phyloP scores from a whole-genome alignment of 1,140 invertebrate species.

The Neomicropteryx cornuta region DNA sequence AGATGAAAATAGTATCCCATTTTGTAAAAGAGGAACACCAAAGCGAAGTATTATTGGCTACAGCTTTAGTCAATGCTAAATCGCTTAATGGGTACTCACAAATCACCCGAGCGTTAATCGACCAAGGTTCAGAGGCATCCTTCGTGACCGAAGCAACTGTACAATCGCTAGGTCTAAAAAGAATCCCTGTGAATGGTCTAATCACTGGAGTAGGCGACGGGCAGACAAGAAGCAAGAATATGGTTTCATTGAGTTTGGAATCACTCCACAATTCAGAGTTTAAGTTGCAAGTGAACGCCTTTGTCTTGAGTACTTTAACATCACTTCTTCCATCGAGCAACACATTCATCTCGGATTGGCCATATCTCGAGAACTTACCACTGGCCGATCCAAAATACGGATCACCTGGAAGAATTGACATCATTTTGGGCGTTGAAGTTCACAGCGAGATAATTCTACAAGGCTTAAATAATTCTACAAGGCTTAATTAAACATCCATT shows the following conservation, averaged over 20 bases:
- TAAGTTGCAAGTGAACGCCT: constrained; percentile 10
- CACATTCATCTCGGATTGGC: constrained; percentile 6
- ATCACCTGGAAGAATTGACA: constrained; percentile 13
- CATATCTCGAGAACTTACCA: constrained; percentile 4
- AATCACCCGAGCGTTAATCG: constrained; percentile 14
- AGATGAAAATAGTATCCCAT: constrained; percentile 7
- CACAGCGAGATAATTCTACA: constrained; percentile 13
- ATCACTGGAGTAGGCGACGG: constrained; percentile 12
- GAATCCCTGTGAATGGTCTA: constrained; percentile 7
- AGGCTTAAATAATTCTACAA: constrained; percentile 13
- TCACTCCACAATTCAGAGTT: constrained; percentile 6
- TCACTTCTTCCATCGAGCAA: constrained; percentile 12
- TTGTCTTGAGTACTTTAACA: constrained; percentile 11
- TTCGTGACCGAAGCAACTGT: constrained; percentile 14
- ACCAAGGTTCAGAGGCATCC: constrained; percentile 17
- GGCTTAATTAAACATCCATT: constrained; percentile 12
- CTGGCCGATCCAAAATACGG: constrained; percentile 13
- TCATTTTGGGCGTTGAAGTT: constrained; percentile 14
- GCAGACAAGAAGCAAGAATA: constrained; percentile 8
- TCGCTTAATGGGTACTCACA: constrained; percentile 3
- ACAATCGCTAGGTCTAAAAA: constrained; percentile 11
- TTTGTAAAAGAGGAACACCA: constrained; percentile 6
- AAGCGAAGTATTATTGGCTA: constrained; percentile 11
- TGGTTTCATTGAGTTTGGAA: constrained; percentile 9
- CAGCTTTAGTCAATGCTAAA: constrained; percentile 11